These are phyloP conservation scores for Abrostola tripartita DNA, from an alignment of 2,888 invertebrate genomes.

Conservation along the genomic window DNA sequence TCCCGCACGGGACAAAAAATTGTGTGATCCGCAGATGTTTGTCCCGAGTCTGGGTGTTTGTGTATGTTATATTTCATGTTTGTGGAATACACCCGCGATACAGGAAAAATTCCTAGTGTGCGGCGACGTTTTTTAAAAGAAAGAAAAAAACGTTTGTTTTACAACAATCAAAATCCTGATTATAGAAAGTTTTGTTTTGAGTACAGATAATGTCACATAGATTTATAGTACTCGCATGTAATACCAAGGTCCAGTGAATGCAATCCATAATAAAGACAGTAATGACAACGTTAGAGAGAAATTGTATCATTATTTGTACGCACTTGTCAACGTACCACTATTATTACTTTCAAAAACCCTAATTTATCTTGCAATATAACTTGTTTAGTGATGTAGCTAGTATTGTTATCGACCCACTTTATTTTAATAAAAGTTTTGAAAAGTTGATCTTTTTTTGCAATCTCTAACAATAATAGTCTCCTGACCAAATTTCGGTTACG, in stretches of 20 bases:
- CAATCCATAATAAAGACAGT: slow-evolving; percentile 8
- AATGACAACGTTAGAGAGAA: slow-evolving; percentile 32
- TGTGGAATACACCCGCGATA: too few species aligned
- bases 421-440: neutral
- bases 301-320: slow-evolving; percentile 28
- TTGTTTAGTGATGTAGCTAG: slow-evolving; percentile 15
- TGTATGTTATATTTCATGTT: too few species aligned
- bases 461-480: too few species aligned
- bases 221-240: neutral
- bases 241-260: neutral
- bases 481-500: too few species aligned
- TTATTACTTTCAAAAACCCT: slow-evolving; percentile 42
- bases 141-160: too few species aligned
- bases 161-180: too few species aligned
- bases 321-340: slow-evolving; percentile 27
- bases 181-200: neutral
- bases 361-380: slow-evolving; percentile 22
- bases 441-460: neutral
- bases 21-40: too few species aligned
- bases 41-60: too few species aligned
- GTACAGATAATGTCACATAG: slow-evolving; percentile 2
- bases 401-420: slow-evolving; percentile 20
- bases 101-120: too few species aligned
- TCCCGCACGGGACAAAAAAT: too few species aligned
- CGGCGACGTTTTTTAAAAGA: too few species aligned